A percentile compares a stretch with the other conserved stretches of the same genome.
Evolutionary conservation across 2,888 invertebrate species (phyloP).

Genomic region (Ectropis crepuscularia): DNA sequence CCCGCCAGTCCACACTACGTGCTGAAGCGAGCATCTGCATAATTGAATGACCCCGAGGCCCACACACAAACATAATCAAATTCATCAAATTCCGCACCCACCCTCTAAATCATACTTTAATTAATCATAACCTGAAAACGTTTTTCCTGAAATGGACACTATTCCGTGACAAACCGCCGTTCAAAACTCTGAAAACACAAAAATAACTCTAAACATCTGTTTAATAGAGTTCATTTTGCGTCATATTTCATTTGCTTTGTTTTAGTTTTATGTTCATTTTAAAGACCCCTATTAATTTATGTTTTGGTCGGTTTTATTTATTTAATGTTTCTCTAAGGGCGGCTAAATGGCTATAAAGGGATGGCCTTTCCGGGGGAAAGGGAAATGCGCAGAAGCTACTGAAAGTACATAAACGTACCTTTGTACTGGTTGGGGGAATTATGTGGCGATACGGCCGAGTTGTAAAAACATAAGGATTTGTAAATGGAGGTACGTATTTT

Average conservation of each 20-base stretch:
- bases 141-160: constrained; percentile 32
- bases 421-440: constrained; percentile 23
- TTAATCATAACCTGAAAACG: constrained; percentile 37
- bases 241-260: constrained; percentile 35
- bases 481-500: constrained; percentile 9
- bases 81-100: constrained; percentile 6
- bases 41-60: neutral
- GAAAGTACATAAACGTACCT: constrained; percentile 24
- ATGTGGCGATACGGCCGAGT: neutral
- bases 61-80: constrained; percentile 14
- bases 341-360: constrained; percentile 38
- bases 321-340: constrained; percentile 39
- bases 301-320: constrained; percentile 40
- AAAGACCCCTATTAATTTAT: constrained; percentile 41
- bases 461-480: constrained; percentile 11
- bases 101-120: constrained; percentile 40
- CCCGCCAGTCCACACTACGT: too few relatives aligned
- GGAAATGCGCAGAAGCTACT: constrained; percentile 6
- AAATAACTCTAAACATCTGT: neutral
- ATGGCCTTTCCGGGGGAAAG: constrained; percentile 29
- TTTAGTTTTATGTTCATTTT: constrained; percentile 41
- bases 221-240: constrained; percentile 16
- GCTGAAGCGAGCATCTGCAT: constrained; percentile 3
- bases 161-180: constrained; percentile 39
- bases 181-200: constrained; percentile 11